A percentile compares a stretch with the other conserved stretches of the same genome.
phyloP scores from a whole-genome alignment of 1,140 invertebrate genomes.

The Diprion similis region DNA sequence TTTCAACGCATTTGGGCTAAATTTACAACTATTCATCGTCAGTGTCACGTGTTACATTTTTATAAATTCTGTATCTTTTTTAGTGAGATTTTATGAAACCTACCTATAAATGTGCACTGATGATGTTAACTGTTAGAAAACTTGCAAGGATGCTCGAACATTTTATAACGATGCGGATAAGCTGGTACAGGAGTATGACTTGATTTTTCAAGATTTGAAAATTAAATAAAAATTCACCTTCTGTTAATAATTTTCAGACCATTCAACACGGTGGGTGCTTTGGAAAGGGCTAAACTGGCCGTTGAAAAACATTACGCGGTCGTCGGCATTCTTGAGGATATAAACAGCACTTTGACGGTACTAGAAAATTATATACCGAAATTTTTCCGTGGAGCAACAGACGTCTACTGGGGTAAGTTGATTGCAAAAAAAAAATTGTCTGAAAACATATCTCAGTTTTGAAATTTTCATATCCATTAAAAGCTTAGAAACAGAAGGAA shows the following conservation, averaged over 20 bases:
- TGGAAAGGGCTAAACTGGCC: conserved; percentile 83
- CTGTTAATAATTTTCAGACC: conserved; percentile 63
- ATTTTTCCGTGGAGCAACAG: conserved; percentile 80
- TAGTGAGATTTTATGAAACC: too few relatives aligned
- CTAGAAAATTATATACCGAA: conserved; percentile 84
- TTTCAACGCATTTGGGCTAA: neutral
- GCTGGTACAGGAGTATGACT: too few relatives aligned
- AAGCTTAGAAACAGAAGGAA: too few relatives aligned
- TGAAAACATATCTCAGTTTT: conserved; percentile 12
- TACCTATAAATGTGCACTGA: neutral
- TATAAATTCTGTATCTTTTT: too few relatives aligned
- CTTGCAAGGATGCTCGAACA: too few relatives aligned
- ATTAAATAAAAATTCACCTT: too few relatives aligned
- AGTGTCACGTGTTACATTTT: neutral
- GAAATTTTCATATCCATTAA: conserved; percentile 16
- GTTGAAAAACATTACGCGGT: conserved; percentile 87
- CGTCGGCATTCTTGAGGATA: conserved; percentile 86
- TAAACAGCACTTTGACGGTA: conserved; percentile 84
- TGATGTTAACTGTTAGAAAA: neutral
- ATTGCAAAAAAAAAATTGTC: conserved; percentile 1
- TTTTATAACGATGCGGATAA: too few relatives aligned
- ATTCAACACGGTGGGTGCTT: conserved; percentile 83
- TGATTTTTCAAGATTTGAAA: too few relatives aligned
- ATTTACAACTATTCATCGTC: neutral
- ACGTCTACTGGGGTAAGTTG: conserved; percentile 80